phyloP scores from a whole-genome alignment of 2,113 vertebrate genomes.

The Pholis gunnellus region DNA sequence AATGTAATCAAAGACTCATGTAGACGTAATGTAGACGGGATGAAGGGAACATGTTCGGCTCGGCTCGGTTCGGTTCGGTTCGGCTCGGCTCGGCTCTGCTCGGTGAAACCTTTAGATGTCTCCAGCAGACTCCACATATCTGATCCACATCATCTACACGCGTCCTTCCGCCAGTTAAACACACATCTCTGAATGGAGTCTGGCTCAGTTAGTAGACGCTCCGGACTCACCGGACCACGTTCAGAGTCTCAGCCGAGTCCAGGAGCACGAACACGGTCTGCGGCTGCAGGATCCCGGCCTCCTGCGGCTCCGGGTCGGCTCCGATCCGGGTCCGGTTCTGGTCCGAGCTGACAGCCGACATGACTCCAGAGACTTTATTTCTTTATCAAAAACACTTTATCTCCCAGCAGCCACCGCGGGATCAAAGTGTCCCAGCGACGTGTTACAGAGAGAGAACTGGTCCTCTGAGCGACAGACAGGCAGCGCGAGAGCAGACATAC shows the following conservation, averaged over 20 bases:
- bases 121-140: too few species aligned
- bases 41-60: too few species aligned
- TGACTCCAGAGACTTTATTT: constrained; percentile 47
- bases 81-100: too few species aligned
- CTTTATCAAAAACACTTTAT: background rate
- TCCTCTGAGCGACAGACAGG: background rate
- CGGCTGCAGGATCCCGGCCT: constrained; percentile 51
- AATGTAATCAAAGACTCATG: too few species aligned
- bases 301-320: constrained; percentile 23
- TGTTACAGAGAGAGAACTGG: background rate
- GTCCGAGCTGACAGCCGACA: constrained; percentile 69
- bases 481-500: constrained; percentile 11
- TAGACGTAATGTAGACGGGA: too few species aligned
- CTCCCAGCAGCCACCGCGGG: constrained; percentile 42
- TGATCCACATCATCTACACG: too few species aligned
- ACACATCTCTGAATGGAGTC: too few species aligned
- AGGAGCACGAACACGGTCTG: constrained; percentile 84
- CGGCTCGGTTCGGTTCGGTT: too few species aligned
- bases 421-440: constrained; percentile 11
- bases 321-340: constrained; percentile 38
- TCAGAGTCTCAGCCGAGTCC: constrained; percentile 78
- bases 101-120: too few species aligned
- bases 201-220: background rate
- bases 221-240: constrained; percentile 74
- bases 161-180: too few species aligned